These are phyloP conservation scores for Trichomycterus rosablanca DNA, from an alignment of 2,113 vertebrate genomes.

Conservation along the genomic window DNA sequence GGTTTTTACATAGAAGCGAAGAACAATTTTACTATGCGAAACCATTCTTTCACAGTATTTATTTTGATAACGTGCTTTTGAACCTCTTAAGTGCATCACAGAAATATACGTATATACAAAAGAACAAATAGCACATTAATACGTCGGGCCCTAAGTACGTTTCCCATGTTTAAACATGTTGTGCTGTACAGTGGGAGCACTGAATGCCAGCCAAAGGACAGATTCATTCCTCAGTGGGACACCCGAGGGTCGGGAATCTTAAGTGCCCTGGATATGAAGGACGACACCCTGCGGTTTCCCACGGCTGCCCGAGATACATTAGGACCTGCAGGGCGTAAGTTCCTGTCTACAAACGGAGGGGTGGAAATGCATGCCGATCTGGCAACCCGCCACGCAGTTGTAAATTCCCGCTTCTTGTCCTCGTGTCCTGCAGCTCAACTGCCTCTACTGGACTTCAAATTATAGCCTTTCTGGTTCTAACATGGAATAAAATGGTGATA, in stretches of 20 bases:
- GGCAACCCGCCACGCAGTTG: slow-evolving; percentile 47
- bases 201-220: slow-evolving; percentile 48
- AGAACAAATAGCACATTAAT: slow-evolving; percentile 6
- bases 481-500: slow-evolving; percentile 26
- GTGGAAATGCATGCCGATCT: slow-evolving; percentile 51
- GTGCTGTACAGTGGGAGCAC: too few relatives aligned
- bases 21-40: slow-evolving; percentile 37
- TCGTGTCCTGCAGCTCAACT: slow-evolving; percentile 29
- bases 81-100: too few relatives aligned
- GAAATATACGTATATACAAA: too few relatives aligned
- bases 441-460: slow-evolving; percentile 23
- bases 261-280: slow-evolving; percentile 60
- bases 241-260: slow-evolving; percentile 53
- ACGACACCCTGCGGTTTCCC: slow-evolving; percentile 41
- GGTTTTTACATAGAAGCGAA: slow-evolving; percentile 51
- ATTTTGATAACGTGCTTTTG: slow-evolving; percentile 50
- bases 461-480: slow-evolving; percentile 20
- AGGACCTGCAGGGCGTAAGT: slow-evolving; percentile 48
- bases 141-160: slow-evolving; percentile 13
- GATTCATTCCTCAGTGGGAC: slow-evolving; percentile 53
- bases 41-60: slow-evolving; percentile 52
- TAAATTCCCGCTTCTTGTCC: slow-evolving; percentile 27
- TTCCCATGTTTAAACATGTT: slow-evolving; percentile 31
- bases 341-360: slow-evolving; percentile 30
- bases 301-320: slow-evolving; percentile 53